Conservation (phyloP, 2,797 vertebrate genomes). For the Halcyon leucocephala region DNA sequence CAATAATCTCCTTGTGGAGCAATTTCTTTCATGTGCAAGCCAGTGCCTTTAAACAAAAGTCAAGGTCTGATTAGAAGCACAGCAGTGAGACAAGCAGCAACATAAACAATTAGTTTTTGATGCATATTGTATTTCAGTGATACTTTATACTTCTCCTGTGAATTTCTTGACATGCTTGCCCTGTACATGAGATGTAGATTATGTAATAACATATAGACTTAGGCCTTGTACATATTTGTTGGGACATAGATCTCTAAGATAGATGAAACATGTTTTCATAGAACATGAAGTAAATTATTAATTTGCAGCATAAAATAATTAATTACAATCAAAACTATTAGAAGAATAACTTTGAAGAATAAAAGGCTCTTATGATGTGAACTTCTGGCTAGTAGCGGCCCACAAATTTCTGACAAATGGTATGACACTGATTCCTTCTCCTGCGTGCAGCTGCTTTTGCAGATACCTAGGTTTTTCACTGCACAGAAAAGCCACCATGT, state of each 20-base stretch:
- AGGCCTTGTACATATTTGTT: background rate
- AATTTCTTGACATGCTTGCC: background rate
- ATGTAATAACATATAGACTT: background rate
- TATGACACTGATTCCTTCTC: background rate
- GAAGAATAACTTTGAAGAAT: background rate
- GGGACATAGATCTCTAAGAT: background rate
- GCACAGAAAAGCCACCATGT: background rate
- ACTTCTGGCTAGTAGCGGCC: background rate
- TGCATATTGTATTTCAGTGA: background rate
- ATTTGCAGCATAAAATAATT: background rate
- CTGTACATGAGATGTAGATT: background rate
- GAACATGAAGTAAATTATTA: background rate
- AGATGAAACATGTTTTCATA: background rate
- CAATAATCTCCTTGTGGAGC: conserved; percentile 69
- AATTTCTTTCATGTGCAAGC: background rate
- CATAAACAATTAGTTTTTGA: background rate
- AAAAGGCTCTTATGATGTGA: background rate
- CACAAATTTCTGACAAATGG: background rate
- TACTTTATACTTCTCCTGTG: background rate
- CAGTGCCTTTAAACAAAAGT: conserved; percentile 11
- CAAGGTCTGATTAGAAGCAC: background rate
- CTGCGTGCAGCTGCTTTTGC: background rate
- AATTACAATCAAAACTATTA: background rate
- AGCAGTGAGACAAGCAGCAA: background rate
- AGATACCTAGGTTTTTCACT: background rate